Base-by-base conservation (phyloP, 2,888 invertebrate species). In the Eristalis pertinax region DNA sequence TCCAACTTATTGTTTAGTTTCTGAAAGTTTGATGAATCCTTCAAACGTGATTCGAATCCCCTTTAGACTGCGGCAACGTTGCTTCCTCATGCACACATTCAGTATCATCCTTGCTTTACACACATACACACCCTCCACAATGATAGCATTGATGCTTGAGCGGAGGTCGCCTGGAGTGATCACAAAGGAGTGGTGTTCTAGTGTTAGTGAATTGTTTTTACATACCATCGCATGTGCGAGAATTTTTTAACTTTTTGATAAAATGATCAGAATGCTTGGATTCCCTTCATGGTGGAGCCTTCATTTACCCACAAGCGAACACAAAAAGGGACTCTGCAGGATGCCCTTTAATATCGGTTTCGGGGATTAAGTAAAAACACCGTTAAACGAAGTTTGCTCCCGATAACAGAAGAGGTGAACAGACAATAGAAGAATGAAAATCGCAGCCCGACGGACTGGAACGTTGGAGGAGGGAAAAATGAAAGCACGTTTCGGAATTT, bases 11-110 rank as follows among this genome's bases (percentile, higher is more conserved):
- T 89, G 84, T 82, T 82, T 85, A 76, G 70, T 74, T 76, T 82
- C 76, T 79, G 76, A 88, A 88, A 88, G 82, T 88, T 89, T 89
- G 88, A 88, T 89, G 88, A 85, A 88, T 88, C 84, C 85, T 73
- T 77, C 68, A 63, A 70, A 88, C 88, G 89, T 88, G 88, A 82
- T 69, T 60, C 29, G 89, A 89, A 89, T 89, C 29, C 79, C 70
- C 68, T 73, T 24, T 68, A 19, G 76, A 76, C 56, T 74, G 38
- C 72, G 32, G 24, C 32, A 43, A 82, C 65, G 65, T 19, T 50
- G 8, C 50, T 8, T 19, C 10, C 7, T 41, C 43, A 15, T 32
- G 67, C 22, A 35, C 56, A 72, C 22, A 4, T 4, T 29, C 29
- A 29, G 29, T 4, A 29, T 4, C 63, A 68, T 78, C 68, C 24